Conservation (phyloP, 2,888 invertebrate species). For the Cepaea hortensis region DNA sequence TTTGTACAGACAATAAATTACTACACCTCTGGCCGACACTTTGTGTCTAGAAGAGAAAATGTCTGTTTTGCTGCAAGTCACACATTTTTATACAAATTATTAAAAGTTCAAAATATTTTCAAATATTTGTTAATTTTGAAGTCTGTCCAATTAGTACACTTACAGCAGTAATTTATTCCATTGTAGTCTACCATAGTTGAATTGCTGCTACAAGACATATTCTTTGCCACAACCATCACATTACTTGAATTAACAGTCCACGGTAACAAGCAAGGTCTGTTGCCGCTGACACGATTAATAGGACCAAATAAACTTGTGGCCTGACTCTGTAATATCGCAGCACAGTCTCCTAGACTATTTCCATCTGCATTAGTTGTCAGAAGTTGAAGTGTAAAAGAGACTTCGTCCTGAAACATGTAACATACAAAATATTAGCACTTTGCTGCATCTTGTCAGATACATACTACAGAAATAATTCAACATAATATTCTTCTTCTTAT, state of each 20-base stretch:
- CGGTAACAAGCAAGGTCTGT: slow-evolving; percentile 11
- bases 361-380: not conserved
- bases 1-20: too few relatives aligned
- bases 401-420: slow-evolving; percentile 8
- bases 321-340: not conserved
- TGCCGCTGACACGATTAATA: not conserved
- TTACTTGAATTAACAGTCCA: slow-evolving; percentile 1
- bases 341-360: slow-evolving; percentile 4
- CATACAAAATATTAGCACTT: not conserved
- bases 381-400: slow-evolving; percentile 15
- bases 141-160: not conserved
- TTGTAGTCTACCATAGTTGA: not conserved
- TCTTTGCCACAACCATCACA: not conserved
- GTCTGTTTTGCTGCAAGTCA: too few relatives aligned
- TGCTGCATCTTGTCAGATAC: too few relatives aligned
- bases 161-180: slow-evolving; percentile 13
- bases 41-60: too few relatives aligned
- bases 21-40: too few relatives aligned
- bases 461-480: too few relatives aligned
- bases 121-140: not conserved
- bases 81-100: too few relatives aligned
- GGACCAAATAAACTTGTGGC: slow-evolving; percentile 20
- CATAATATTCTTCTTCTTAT: too few relatives aligned
- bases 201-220: slow-evolving; percentile 14
- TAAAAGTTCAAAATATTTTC: not conserved